phyloP scores from a whole-genome alignment of 1,140 invertebrate genomes.

The Cataglyphis hispanica region DNA sequence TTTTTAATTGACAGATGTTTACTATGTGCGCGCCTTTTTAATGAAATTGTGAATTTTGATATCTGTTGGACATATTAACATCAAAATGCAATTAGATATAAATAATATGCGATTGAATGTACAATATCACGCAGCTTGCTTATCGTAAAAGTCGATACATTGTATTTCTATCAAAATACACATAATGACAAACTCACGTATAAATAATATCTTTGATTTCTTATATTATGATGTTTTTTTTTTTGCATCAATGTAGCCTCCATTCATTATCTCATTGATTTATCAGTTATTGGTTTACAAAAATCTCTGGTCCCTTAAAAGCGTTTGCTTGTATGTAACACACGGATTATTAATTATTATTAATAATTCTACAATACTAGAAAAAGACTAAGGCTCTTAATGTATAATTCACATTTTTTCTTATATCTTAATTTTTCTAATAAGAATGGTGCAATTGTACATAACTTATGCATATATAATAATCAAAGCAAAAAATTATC shows the following conservation, averaged over 20 bases:
- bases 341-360: background rate
- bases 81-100: background rate
- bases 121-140: slow-evolving; percentile 4
- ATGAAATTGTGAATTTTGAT: background rate
- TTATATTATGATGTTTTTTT: background rate
- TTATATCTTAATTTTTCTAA: too few relatives aligned
- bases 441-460: too few relatives aligned
- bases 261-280: background rate
- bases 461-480: too few relatives aligned
- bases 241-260: background rate
- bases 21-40: background rate
- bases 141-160: background rate
- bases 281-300: background rate
- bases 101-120: background rate
- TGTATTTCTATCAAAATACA: slow-evolving; percentile 5
- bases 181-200: background rate
- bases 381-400: too few relatives aligned
- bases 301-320: slow-evolving; percentile 25
- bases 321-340: background rate
- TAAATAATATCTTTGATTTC: slow-evolving; percentile 10
- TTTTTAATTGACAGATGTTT: slow-evolving; percentile 7
- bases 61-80: background rate
- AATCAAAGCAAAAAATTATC: too few relatives aligned
- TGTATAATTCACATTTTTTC: too few relatives aligned
- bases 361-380: background rate